Conservation (phyloP, 2,797 vertebrate genomes). For the Sebastes kiyomatsui region DNA sequence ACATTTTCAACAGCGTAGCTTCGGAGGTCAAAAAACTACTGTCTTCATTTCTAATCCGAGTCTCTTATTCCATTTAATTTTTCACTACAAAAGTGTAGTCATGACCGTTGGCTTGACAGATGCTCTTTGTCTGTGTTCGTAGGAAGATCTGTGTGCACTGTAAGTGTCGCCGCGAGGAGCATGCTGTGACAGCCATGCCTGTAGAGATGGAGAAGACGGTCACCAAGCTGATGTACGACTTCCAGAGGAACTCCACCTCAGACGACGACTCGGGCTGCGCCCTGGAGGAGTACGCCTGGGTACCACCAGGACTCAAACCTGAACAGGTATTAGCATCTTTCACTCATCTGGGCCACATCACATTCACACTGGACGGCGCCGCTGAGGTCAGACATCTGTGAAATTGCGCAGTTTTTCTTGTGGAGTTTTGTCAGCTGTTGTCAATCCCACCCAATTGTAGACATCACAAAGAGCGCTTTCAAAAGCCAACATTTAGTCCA, state of each 20-base stretch:
- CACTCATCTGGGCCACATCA: neutral
- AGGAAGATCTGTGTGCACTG: slow-evolving; percentile 99
- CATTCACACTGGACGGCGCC: rapidly evolving
- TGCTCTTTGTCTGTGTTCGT: slow-evolving; percentile 4
- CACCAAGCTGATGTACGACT: slow-evolving; percentile 99
- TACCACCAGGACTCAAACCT: slow-evolving; percentile 96
- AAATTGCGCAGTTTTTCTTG: neutral
- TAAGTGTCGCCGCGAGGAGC: slow-evolving; percentile 97
- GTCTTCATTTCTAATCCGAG: neutral
- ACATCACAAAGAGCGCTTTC: neutral
- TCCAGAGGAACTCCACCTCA: slow-evolving; percentile 98
- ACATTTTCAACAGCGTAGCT: slow-evolving; percentile 2
- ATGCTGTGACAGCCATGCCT: slow-evolving; percentile 94
- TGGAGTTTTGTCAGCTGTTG: neutral
- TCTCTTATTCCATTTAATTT: neutral
- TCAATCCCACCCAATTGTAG: neutral
- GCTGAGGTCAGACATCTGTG: neutral
- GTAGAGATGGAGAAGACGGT: slow-evolving; percentile 99
- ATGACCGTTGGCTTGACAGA: neutral
- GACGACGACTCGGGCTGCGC: slow-evolving; percentile 98
- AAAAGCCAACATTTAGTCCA: too few relatives aligned
- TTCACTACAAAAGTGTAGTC: neutral
- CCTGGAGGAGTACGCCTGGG: slow-evolving; percentile 98
- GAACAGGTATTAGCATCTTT: slow-evolving; percentile 88
- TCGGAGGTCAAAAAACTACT: neutral